phyloP scores from a whole-genome alignment of 2,113 vertebrate species.

The Talpa occidentalis region DNA sequence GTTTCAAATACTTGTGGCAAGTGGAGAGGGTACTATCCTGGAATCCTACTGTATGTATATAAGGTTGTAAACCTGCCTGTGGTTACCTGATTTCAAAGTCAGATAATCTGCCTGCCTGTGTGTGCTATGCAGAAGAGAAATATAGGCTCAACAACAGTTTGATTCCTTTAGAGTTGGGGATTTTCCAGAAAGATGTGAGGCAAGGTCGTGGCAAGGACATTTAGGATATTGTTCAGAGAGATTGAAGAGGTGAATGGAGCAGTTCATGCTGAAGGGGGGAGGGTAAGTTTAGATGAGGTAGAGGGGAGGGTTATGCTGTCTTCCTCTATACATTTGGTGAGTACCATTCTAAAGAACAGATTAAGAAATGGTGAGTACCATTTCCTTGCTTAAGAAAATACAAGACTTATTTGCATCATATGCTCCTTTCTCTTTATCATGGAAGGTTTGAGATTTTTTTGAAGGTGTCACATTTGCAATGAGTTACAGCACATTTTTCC shows the following conservation, averaged over 20 bases:
- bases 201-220: not conserved
- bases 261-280: not conserved
- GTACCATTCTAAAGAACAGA: not conserved
- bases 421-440: not conserved
- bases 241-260: not conserved
- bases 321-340: not conserved
- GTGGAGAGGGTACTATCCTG: not conserved
- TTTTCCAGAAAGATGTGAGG: not conserved
- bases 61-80: not conserved
- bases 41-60: not conserved
- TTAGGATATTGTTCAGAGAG: not conserved
- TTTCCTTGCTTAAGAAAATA: conserved; percentile 38
- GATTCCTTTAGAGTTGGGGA: not conserved
- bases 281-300: not conserved
- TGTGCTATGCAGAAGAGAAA: not conserved
- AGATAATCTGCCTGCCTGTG: not conserved
- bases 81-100: not conserved
- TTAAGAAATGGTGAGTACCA: not conserved
- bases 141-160: not conserved
- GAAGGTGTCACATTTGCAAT: not conserved
- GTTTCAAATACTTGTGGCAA: not conserved
- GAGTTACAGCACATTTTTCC: conserved; percentile 17
- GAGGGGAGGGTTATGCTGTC: not conserved
- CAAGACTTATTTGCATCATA: not conserved
- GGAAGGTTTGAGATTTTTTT: conserved; percentile 1